Evolutionary conservation across 2,888 invertebrate species (phyloP), one percentile per base, ranked within the genome.

Genomic region (Caenorhabditis virilis): DNA sequence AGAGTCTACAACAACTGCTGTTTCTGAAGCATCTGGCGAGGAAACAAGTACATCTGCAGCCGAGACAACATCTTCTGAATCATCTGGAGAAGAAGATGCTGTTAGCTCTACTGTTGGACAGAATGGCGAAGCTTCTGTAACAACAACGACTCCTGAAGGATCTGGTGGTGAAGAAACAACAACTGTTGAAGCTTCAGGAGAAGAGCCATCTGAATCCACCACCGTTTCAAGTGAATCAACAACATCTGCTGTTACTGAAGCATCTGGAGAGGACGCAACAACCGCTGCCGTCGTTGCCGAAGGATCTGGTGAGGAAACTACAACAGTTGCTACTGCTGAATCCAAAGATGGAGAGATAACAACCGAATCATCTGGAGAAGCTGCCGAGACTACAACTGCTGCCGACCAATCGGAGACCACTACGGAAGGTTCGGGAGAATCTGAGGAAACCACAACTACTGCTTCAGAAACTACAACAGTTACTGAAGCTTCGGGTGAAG

Each of bases 11-110:
- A 52, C 22, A 6, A 6, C 52, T 22, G 45, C 58, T 49, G 50
- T 36, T 7, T 35, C 62, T 39, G 61, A 53, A 26, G 53, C 48
- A 20, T 57, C 61, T 25, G 41, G 47, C 33, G 70, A 69, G 35
- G 66, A 54, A 43, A 47, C 55, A 30, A 60, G 53, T 38, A 60
- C 42, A 36, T 43, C 35, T 33, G 11, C 36, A 27, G 45, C 49
- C 11, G 56, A 38, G 9, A 42, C 49, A 7, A 49, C 39, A 16
- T 36, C 27, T 2, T 33, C 46, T 13, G 59, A 59, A 27, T 35
- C 45, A 25, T 52, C 52, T 36, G 51, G 58, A 48, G 68, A 68
- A 38, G 59, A 60, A 35, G 33, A 15, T 39, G 11, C 51, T 16
- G 49, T 53, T 13, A 51, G 49, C n/a, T 30, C 47, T 7, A 41